These are phyloP conservation scores for Oncorhynchus nerka DNA, from an alignment of 2,113 vertebrate genomes.

Conservation along the genomic window DNA sequence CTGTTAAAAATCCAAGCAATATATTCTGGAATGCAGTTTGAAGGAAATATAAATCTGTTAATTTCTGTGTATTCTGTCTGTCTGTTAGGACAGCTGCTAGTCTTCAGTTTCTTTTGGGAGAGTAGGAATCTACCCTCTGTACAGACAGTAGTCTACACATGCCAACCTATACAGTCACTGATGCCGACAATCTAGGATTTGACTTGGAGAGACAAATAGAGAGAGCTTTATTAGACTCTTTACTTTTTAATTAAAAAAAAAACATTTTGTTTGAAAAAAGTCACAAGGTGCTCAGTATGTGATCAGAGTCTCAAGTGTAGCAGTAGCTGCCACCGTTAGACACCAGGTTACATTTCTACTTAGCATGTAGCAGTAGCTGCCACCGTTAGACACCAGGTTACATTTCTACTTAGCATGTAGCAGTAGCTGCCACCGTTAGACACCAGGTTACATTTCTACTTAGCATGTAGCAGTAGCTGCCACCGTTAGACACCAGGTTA, in stretches of 20 bases:
- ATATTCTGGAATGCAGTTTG: conserved; percentile 56
- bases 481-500: not conserved
- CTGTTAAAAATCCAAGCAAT: conserved; percentile 55
- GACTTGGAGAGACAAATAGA: not conserved
- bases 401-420: conserved; percentile 2
- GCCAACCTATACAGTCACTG: too few relatives aligned
- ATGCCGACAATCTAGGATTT: not conserved
- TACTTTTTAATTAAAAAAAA: not conserved
- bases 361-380: not conserved
- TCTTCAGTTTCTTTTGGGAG: not conserved
- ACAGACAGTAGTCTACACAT: not conserved
- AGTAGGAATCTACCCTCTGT: not conserved
- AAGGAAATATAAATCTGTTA: conserved; percentile 20
- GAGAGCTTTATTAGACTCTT: not conserved
- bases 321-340: not conserved
- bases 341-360: not conserved
- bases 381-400: not conserved
- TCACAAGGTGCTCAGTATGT: not conserved
- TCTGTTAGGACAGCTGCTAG: conserved; percentile 9
- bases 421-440: not conserved
- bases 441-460: not conserved
- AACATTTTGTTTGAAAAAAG: not conserved
- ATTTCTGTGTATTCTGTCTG: conserved; percentile 6
- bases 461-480: not conserved
- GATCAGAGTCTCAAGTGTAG: not conserved